A percentile compares a stretch with the other conserved stretches of the same genome.
Evolutionary conservation across 2,888 invertebrate species (phyloP).

Genomic region (Apamea sordens): DNA sequence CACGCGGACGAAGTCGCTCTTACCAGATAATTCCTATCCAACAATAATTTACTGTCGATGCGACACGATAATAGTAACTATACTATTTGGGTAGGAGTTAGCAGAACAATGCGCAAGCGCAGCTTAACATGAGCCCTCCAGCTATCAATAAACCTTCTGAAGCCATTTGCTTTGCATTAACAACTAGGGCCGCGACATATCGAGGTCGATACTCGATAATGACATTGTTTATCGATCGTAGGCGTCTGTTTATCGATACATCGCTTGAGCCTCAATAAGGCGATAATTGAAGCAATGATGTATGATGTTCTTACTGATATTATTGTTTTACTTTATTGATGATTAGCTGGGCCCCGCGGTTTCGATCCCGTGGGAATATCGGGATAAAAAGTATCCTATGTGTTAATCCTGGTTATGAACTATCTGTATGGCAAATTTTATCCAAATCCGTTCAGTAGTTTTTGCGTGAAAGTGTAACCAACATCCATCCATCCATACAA

Average conservation of each 20-base stretch:
- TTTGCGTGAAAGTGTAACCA: too few relatives aligned
- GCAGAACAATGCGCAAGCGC: neutral
- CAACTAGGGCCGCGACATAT: conserved; percentile 54
- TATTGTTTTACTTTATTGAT: conserved; percentile 49
- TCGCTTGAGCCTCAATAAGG: conserved; percentile 41
- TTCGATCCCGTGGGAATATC: too few relatives aligned
- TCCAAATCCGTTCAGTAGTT: too few relatives aligned
- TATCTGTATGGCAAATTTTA: too few relatives aligned
- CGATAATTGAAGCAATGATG: conserved; percentile 55
- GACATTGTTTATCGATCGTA: conserved; percentile 61
- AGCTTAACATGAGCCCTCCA: conserved; percentile 9
- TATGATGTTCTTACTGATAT: conserved; percentile 41
- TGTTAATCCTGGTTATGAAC: too few relatives aligned
- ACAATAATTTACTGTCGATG: neutral
- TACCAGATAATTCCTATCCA: neutral
- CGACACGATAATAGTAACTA: neutral
- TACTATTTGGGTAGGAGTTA: neutral
- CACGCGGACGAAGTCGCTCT: too few relatives aligned
- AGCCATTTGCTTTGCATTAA: conserved; percentile 19
- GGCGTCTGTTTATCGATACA: conserved; percentile 62
- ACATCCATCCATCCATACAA: too few relatives aligned
- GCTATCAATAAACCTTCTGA: conserved; percentile 42
- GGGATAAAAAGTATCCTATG: too few relatives aligned
- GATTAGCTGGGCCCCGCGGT: neutral
- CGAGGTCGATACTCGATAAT: conserved; percentile 63